phyloP scores from a whole-genome alignment of 1,140 invertebrate genomes.

The Drosophila erecta region DNA sequence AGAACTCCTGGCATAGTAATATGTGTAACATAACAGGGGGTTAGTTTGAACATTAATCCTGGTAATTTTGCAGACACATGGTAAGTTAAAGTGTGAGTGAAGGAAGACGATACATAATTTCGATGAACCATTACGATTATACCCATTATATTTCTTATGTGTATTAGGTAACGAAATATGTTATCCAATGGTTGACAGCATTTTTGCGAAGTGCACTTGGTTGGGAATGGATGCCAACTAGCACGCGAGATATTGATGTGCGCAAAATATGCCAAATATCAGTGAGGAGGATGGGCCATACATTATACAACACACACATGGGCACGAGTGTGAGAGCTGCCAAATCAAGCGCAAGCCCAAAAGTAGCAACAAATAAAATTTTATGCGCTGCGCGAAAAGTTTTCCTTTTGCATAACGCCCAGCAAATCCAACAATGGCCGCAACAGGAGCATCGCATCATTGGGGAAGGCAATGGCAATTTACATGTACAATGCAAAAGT shows the following conservation, averaged over 20 bases:
- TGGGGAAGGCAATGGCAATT: constrained; percentile 64
- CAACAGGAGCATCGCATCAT: constrained; percentile 41
- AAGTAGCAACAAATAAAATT: constrained; percentile 84
- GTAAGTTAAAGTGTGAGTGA: too few species aligned
- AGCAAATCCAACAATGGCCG: constrained; percentile 39
- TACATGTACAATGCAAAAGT: constrained; percentile 81
- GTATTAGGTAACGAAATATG: too few species aligned
- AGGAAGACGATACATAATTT: too few species aligned
- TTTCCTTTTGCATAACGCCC: constrained; percentile 75
- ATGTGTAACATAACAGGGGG: too few species aligned
- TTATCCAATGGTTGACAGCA: too few species aligned
- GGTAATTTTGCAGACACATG: too few species aligned
- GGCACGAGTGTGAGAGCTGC: constrained; percentile 45
- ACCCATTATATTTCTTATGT: too few species aligned
- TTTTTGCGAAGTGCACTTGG: constrained; percentile 12
- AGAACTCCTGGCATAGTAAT: too few species aligned
- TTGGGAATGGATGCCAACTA: constrained; percentile 67
- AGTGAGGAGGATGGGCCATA: constrained; percentile 13
- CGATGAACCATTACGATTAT: too few species aligned
- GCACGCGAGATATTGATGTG: constrained; percentile 81
- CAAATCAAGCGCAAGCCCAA: constrained; percentile 82
- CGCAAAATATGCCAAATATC: constrained; percentile 78
- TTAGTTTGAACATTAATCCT: too few species aligned
- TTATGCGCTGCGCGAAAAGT: constrained; percentile 78
- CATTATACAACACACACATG: constrained; percentile 21